A percentile compares a stretch with the other conserved stretches of the same genome.
Conservation (phyloP, 2,888 invertebrate genomes). For the Acanthosepion lycidas region DNA sequence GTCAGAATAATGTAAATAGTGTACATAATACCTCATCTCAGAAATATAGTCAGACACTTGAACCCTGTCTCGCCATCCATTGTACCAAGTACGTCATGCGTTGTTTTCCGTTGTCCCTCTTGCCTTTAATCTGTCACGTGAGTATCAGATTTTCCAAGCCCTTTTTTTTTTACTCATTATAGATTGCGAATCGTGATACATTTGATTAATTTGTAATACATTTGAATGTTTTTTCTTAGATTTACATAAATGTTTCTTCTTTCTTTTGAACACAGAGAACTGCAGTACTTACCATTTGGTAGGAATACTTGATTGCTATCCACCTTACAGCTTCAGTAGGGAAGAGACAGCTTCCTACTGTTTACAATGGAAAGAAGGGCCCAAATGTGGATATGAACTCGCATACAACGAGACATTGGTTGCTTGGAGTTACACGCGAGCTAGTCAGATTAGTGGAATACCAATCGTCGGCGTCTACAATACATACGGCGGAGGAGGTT, state of each 20-base stretch:
- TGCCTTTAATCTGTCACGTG: too few relatives aligned
- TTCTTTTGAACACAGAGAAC: background rate
- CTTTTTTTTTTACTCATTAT: too few relatives aligned
- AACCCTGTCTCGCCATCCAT: too few relatives aligned
- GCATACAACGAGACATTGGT: constrained; percentile 55
- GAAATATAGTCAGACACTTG: too few relatives aligned
- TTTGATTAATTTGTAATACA: too few relatives aligned
- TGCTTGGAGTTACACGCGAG: constrained; percentile 61
- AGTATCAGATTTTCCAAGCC: too few relatives aligned
- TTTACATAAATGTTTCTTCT: background rate
- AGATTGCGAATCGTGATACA: too few relatives aligned
- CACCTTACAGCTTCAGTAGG: constrained; percentile 52
- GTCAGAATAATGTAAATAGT: too few relatives aligned
- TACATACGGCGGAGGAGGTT: constrained; percentile 65
- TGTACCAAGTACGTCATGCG: too few relatives aligned
- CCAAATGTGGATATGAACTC: constrained; percentile 51
- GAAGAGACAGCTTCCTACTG: constrained; percentile 59
- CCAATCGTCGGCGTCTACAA: constrained; percentile 58
- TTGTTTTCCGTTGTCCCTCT: too few relatives aligned
- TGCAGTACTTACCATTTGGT: background rate
- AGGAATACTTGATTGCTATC: constrained; percentile 48
- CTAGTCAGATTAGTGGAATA: constrained; percentile 60
- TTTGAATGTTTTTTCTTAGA: too few relatives aligned
- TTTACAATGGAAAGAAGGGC: constrained; percentile 53
- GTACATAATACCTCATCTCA: too few relatives aligned